Conservation (phyloP, 2,888 invertebrate genomes). For the Aleiodes alternator region DNA sequence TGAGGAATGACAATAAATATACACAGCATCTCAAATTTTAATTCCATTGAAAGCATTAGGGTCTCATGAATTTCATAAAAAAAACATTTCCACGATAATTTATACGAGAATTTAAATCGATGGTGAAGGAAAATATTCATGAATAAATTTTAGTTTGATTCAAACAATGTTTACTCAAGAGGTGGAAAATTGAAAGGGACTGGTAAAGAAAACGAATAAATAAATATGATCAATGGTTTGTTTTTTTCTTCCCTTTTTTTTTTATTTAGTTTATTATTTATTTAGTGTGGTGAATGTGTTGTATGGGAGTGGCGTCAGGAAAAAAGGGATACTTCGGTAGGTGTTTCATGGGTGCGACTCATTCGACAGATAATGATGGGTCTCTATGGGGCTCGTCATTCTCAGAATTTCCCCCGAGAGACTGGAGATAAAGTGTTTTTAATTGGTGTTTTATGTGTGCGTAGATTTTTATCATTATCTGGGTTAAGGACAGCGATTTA, state of each 20-base stretch:
- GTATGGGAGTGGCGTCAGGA: constrained; percentile 38
- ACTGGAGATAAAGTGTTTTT: constrained; percentile 1
- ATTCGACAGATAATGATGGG: constrained; percentile 33
- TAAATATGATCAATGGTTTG: constrained; percentile 4
- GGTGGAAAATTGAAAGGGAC: not conserved
- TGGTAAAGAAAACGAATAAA: constrained; percentile 7
- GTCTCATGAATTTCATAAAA: too few species aligned
- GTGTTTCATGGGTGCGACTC: constrained; percentile 25
- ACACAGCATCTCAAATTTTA: too few species aligned
- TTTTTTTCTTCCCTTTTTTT: not conserved
- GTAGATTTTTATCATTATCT: not conserved
- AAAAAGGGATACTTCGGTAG: constrained; percentile 27
- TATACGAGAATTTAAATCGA: not conserved
- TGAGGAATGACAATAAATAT: too few species aligned
- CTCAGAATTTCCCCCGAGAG: constrained; percentile 20
- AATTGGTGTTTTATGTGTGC: not conserved
- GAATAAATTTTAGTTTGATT: not conserved
- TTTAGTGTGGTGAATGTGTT: constrained; percentile 31
- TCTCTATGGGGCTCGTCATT: constrained; percentile 36
- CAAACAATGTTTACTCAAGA: constrained; percentile 13
- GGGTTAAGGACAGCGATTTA: constrained; percentile 2
- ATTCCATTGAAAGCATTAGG: too few species aligned
- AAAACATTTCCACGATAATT: too few species aligned
- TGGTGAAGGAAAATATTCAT: not conserved
- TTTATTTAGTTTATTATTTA: not conserved